Conservation (phyloP, 2,888 invertebrate species). For the Meganola albula region DNA sequence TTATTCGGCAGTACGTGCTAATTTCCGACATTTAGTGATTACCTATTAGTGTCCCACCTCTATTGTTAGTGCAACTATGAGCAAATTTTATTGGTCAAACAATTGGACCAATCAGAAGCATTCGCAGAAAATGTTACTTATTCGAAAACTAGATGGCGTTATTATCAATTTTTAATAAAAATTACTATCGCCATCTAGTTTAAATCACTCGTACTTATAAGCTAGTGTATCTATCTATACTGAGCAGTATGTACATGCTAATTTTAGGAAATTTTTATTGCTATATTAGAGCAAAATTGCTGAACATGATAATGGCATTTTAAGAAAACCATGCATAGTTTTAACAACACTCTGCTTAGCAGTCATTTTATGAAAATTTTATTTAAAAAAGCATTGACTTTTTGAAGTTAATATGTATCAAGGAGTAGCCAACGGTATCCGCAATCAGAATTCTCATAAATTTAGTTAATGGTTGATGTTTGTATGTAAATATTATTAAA, state of each 20-base stretch:
- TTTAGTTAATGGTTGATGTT: no score
- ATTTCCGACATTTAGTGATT: conserved; percentile 43
- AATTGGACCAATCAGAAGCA: conserved; percentile 58
- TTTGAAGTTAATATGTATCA: no score
- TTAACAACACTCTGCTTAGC: conserved; percentile 39
- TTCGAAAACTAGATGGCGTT: conserved; percentile 26
- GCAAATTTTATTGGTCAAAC: conserved; percentile 58
- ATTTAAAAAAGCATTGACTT: no score
- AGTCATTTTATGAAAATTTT: no score
- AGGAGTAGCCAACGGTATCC: no score
- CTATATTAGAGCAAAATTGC: conserved; percentile 48
- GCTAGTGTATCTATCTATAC: conserved; percentile 39
- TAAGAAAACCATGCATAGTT: conserved; percentile 46
- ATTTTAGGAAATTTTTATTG: conserved; percentile 36
- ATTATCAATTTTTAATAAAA: not conserved
- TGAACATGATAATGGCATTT: conserved; percentile 40
- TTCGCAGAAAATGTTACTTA: conserved; percentile 37
- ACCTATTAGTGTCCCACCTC: conserved; percentile 62
- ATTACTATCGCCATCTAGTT: conserved; percentile 15
- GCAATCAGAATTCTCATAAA: no score
- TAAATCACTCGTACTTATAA: conserved; percentile 13
- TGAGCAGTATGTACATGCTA: conserved; percentile 57
- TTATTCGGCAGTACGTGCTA: conserved; percentile 64
- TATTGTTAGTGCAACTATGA: conserved; percentile 65
- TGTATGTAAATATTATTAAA: no score